Evolutionary conservation across 1,140 invertebrate species (phyloP).

Genomic region (Argopecten irradians): DNA sequence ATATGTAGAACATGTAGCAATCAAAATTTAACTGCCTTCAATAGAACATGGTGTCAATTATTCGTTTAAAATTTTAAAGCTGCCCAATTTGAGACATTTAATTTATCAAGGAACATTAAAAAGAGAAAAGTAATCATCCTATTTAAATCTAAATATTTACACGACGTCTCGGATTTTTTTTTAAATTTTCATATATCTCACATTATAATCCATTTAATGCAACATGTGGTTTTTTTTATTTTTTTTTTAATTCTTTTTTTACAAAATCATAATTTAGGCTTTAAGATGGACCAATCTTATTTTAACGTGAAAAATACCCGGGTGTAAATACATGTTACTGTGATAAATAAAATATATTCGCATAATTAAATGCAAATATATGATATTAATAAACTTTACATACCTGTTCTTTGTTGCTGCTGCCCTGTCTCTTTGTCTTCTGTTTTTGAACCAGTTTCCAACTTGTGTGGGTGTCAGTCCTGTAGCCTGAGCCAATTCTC

Average conservation of each 20-base stretch:
- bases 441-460: conserved; percentile 99
- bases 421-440: conserved; percentile 97
- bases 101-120: too few relatives aligned
- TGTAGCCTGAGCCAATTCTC: conserved; percentile 97
- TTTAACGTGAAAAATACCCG: neutral
- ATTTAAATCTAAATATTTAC: too few relatives aligned
- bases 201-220: conserved; percentile 17
- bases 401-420: conserved; percentile 99
- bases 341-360: neutral
- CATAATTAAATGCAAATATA: neutral
- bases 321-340: neutral
- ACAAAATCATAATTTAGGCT: too few relatives aligned
- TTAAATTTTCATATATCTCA: neutral
- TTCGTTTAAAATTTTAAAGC: too few relatives aligned
- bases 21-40: too few relatives aligned
- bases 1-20: too few relatives aligned
- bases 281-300: neutral
- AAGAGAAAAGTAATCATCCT: too few relatives aligned
- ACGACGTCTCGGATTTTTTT: too few relatives aligned
- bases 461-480: conserved; percentile 99
- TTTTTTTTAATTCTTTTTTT: neutral
- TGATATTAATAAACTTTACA: conserved; percentile 41
- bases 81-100: too few relatives aligned
- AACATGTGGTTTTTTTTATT: too few relatives aligned
- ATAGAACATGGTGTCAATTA: too few relatives aligned